phyloP scores from a whole-genome alignment of 2,797 vertebrate species.

The Oryzias sinensis region DNA sequence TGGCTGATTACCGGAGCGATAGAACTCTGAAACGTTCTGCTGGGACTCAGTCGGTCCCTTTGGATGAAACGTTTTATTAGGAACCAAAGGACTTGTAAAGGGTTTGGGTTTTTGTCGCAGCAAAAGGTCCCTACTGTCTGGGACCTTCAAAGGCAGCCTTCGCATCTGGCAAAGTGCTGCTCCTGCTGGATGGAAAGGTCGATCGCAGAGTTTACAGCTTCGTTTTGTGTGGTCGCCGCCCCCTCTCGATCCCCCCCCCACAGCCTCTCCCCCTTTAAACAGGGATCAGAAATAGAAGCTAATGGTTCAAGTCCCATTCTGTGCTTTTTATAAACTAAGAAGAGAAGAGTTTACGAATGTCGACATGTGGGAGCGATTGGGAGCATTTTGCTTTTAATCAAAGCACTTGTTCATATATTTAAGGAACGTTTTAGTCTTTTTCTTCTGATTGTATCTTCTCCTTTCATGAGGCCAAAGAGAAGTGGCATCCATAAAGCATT shows the following conservation, averaged over 20 bases:
- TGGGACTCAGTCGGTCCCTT: too few relatives aligned
- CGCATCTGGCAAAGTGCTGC: slow-evolving; percentile 51
- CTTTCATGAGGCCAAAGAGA: too few relatives aligned
- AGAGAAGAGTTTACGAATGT: slow-evolving; percentile 50
- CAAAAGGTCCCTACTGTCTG: slow-evolving; percentile 62
- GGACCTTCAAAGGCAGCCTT: slow-evolving; percentile 63
- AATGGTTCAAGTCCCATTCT: slow-evolving; percentile 65
- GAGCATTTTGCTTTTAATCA: slow-evolving; percentile 28
- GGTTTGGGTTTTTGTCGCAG: slow-evolving; percentile 47
- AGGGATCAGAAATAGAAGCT: slow-evolving; percentile 55
- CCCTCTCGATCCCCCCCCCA: slow-evolving; percentile 18
- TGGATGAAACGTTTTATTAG: too few relatives aligned
- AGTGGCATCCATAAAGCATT: too few relatives aligned
- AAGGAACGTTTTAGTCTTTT: too few relatives aligned
- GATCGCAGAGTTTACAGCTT: slow-evolving; percentile 54
- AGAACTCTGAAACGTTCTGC: too few relatives aligned
- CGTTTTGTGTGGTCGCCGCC: slow-evolving; percentile 74
- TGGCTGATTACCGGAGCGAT: slow-evolving; percentile 39
- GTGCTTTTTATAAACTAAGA: slow-evolving; percentile 55
- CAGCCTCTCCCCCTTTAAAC: slow-evolving; percentile 52
- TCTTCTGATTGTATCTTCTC: too few relatives aligned
- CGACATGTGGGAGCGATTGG: slow-evolving; percentile 53
- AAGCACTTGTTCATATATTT: too few relatives aligned
- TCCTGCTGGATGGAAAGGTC: slow-evolving; percentile 56
- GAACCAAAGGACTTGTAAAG: too few relatives aligned